A percentile compares a stretch with the other conserved stretches of the same genome.
Conservation (phyloP, 2,113 vertebrate species). For the Sphyrna mokarran region DNA sequence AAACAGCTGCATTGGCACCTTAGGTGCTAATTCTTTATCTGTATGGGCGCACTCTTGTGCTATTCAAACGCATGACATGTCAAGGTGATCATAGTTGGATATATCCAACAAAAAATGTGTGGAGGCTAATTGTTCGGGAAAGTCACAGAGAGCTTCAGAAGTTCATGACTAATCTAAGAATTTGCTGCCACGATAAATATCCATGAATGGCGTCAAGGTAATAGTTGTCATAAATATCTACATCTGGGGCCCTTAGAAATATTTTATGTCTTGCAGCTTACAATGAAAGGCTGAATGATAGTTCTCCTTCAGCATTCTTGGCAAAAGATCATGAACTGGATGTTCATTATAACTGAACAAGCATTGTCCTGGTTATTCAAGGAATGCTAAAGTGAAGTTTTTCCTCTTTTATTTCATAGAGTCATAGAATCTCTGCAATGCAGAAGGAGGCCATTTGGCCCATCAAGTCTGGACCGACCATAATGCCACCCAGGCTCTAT, state of each 20-base stretch:
- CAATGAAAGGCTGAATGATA: neutral
- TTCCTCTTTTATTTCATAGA: neutral
- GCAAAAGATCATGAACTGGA: neutral
- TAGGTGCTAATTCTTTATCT: neutral
- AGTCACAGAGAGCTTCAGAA: neutral
- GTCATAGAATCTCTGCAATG: no score
- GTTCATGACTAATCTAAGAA: neutral
- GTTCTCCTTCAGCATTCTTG: neutral
- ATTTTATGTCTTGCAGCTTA: neutral
- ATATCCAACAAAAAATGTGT: neutral
- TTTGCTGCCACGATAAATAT: neutral
- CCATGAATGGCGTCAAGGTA: neutral
- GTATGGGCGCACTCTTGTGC: neutral
- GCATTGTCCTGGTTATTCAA: neutral
- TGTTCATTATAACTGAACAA: neutral
- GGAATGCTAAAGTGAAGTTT: neutral
- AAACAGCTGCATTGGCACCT: neutral
- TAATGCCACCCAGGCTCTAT: no score
- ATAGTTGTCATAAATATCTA: neutral
- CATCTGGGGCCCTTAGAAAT: neutral
- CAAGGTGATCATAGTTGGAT: neutral
- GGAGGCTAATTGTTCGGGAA: neutral
- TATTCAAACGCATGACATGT: neutral
- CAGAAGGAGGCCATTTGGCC: no score
- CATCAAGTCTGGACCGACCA: no score